Percentiles rank a stretch among this genome's conserved stretches.
These are phyloP conservation scores for Lordiphosa clarofinis DNA, from an alignment of 1,140 invertebrate genomes.

Conservation along the genomic window DNA sequence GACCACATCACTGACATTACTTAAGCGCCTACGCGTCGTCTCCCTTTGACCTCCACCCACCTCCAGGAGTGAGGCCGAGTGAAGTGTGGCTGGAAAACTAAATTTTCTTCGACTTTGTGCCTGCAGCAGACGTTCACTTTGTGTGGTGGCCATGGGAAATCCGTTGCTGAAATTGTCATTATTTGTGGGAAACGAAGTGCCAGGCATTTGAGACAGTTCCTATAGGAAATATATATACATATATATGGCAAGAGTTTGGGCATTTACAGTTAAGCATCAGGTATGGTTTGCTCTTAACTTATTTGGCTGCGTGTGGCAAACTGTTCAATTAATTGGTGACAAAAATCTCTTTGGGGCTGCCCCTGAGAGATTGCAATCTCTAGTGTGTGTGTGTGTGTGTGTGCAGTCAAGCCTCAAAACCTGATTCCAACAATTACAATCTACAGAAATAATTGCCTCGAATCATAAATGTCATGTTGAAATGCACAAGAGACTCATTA, in stretches of 20 bases:
- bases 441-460: slow-evolving; percentile 51
- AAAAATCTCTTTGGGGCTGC: no score
- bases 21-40: slow-evolving; percentile 82
- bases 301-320: no score
- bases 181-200: slow-evolving; percentile 66
- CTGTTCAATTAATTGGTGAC: no score
- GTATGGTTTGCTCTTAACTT: slow-evolving; percentile 1
- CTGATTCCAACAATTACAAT: slow-evolving; percentile 42
- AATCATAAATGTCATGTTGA: slow-evolving; percentile 58
- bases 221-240: slow-evolving; percentile 25
- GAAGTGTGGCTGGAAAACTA: slow-evolving; percentile 81
- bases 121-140: slow-evolving; percentile 56
- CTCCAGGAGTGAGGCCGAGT: slow-evolving; percentile 75
- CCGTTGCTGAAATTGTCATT: slow-evolving; percentile 69
- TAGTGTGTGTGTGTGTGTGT: slow-evolving; percentile 4
- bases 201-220: slow-evolving; percentile 53
- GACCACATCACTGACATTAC: slow-evolving; percentile 86
- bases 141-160: slow-evolving; percentile 59
- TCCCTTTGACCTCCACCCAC: slow-evolving; percentile 46
- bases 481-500: slow-evolving; percentile 14
- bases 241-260: slow-evolving; percentile 17
- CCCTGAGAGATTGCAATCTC: no score
- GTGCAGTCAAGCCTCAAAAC: slow-evolving; percentile 17
- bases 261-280: slow-evolving; percentile 1
- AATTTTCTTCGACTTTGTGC: slow-evolving; percentile 80